Base-by-base conservation (phyloP, 1,140 invertebrate genomes). In the Drosophila burlai region DNA sequence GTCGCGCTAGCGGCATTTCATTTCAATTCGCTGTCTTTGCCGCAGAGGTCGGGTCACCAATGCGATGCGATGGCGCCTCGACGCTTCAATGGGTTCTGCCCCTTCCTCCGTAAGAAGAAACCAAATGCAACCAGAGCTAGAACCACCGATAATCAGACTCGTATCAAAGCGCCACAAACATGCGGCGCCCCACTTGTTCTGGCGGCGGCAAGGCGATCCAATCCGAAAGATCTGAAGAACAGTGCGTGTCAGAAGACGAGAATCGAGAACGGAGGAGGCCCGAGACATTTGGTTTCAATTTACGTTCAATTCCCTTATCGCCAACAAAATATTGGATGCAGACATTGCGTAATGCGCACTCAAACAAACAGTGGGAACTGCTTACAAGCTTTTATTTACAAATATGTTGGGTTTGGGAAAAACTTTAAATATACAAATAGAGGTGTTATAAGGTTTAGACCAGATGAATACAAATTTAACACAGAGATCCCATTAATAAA, bases 221-320 rank as follows among this genome's bases (percentile, higher is more conserved):
- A 54, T 71, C 67, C 21, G 45, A 67, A 24, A 68, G 63, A 71
- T 71, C 63, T 62, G 29, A 24, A 24, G 45, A 55, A 31, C 58
- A 73, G 69, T 69, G 68, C 65, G 68, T 72, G 68, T 50, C 65
- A 47, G 49, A 54, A 61, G 67, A 52, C 55, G 26, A 74, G 46
- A 68, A 54, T 8, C 24, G 31, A 61, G 54, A 52, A 21, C 45
- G 38, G 42, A 66, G 55, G 21, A 52, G 40, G 62, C 47, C 26
- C 26, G 9, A 64, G 67, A 79, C 84, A 87, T 87, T 87, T 73
- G 84, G 84, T 87, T 87, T 87, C 81, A 87, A 87, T 87, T 87
- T 87, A 89, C 84, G 67, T 89, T 87, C 73, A 81, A 81, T 89
- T 83, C 50, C 69, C 81, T 89, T 89, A 87, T 87, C 84, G 81